Evolutionary conservation across 1,140 invertebrate species (phyloP).

Genomic region (Sesamia nonagrioides): DNA sequence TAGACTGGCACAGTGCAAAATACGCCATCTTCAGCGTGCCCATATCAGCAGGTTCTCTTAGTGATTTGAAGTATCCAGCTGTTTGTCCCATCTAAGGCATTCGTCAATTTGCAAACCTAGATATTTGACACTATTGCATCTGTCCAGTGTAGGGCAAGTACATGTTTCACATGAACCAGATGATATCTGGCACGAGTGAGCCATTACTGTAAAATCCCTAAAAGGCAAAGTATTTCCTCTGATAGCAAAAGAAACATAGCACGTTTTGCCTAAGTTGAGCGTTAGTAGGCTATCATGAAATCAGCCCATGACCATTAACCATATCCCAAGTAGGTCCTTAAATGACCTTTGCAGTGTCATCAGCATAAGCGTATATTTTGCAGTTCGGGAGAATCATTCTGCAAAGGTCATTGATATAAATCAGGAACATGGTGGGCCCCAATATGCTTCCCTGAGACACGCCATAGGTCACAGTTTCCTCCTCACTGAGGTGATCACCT

Average conservation of each 20-base stretch:
- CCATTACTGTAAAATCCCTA: background rate
- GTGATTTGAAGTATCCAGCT: no score
- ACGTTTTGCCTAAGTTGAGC: background rate
- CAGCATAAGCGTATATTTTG: background rate
- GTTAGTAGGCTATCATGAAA: background rate
- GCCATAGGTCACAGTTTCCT: background rate
- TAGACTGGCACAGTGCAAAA: no score
- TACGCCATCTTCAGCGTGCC: no score
- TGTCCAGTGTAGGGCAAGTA: background rate
- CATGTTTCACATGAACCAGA: background rate
- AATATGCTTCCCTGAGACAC: background rate
- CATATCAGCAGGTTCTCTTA: no score
- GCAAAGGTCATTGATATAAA: no score
- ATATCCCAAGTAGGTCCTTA: background rate
- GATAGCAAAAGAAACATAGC: background rate
- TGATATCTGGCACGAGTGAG: background rate
- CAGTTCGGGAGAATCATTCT: background rate
- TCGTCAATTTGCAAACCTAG: background rate
- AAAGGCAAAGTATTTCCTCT: background rate
- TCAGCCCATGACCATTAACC: background rate
- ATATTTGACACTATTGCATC: slow-evolving; percentile 5
- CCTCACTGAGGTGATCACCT: background rate
- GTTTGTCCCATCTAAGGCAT: background rate
- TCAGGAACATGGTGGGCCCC: background rate
- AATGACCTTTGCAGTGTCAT: background rate